Conservation (phyloP, 2,113 vertebrate species). For the Lonchura striata region DNA sequence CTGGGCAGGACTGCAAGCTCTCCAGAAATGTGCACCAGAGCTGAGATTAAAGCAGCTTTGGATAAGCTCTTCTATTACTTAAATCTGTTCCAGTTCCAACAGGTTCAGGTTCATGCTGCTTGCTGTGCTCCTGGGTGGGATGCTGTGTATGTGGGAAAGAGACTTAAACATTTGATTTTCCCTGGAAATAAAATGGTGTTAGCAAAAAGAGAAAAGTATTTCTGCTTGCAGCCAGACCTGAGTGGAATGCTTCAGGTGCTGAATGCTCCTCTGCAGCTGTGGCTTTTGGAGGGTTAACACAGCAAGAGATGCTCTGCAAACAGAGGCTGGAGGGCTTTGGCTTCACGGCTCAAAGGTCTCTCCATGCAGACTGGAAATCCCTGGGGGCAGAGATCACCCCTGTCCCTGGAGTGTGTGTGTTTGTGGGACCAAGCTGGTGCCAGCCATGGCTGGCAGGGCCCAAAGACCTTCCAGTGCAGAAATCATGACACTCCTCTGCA, state of each 20-base stretch:
- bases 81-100: conserved; percentile 12
- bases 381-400: not conserved
- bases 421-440: not conserved
- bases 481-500: not conserved
- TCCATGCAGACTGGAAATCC: not conserved
- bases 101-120: conserved; percentile 1
- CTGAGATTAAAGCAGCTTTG: conserved; percentile 28
- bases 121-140: not conserved
- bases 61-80: conserved; percentile 31
- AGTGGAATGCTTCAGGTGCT: not conserved
- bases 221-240: not conserved
- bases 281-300: not conserved
- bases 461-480: not conserved
- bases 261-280: not conserved
- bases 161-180: not conserved
- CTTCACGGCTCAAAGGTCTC: not conserved
- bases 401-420: not conserved
- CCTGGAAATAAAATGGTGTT: not conserved
- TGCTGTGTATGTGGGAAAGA: not conserved
- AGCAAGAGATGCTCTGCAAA: conserved; percentile 16
- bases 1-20: not conserved
- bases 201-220: not conserved
- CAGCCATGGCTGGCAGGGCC: not conserved
- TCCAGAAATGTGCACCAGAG: not conserved
- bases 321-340: not conserved